These are phyloP conservation scores for Cuniculus paca DNA, from an alignment of 2,797 vertebrate species.

Conservation along the genomic window DNA sequence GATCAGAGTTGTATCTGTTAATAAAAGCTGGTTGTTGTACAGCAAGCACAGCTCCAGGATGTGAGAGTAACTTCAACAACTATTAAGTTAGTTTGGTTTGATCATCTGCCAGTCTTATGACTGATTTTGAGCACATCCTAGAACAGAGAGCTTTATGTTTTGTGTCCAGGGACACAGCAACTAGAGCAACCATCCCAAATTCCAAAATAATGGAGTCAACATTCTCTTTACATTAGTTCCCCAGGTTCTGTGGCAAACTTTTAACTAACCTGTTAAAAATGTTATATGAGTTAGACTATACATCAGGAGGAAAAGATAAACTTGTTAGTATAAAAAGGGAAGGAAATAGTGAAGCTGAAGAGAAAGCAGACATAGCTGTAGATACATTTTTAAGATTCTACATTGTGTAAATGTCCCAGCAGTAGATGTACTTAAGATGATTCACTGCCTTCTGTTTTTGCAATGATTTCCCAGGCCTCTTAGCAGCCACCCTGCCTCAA, in stretches of 20 bases:
- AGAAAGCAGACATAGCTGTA: not conserved
- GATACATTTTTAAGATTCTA: not conserved
- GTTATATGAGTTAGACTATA: not conserved
- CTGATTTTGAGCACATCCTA: not conserved
- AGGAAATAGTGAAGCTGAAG: conserved; percentile 2
- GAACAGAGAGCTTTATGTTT: conserved; percentile 60
- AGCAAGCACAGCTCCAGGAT: not conserved
- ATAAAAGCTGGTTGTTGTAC: not conserved
- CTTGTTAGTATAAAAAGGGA: not conserved
- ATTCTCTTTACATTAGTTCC: conserved; percentile 3
- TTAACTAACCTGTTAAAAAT: conserved; percentile 38
- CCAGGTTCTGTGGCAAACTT: not conserved
- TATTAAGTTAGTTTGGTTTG: conserved; percentile 54
- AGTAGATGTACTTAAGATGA: conserved; percentile 29
- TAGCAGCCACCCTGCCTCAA: conserved; percentile 75
- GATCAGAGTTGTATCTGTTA: not conserved
- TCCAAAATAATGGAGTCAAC: conserved; percentile 53
- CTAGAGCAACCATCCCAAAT: not conserved
- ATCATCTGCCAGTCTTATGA: conserved; percentile 49
- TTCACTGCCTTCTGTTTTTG: conserved; percentile 59
- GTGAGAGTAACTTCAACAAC: not conserved
- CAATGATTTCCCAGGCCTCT: conserved; percentile 63
- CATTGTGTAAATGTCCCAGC: not conserved
- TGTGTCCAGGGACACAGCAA: conserved; percentile 42
- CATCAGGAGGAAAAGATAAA: not conserved